phyloP scores from a whole-genome alignment of 2,113 vertebrate species.

The Amphilophus citrinellus region DNA sequence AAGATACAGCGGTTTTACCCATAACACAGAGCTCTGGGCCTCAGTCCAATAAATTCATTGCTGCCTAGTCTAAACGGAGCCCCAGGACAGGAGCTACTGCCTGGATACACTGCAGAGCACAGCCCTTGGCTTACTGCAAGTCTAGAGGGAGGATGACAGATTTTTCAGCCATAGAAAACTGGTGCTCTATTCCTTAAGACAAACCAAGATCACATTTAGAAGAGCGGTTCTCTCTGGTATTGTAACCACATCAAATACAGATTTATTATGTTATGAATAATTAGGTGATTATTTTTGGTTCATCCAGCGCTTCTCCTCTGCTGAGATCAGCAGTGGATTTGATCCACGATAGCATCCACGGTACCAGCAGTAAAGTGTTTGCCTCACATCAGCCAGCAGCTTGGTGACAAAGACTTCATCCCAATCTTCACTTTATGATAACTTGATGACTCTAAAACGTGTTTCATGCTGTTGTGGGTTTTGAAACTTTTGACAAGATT shows the following conservation, averaged over 20 bases:
- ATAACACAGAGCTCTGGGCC: conserved; percentile 67
- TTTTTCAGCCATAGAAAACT: conserved; percentile 14
- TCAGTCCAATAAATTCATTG: conserved; percentile 56
- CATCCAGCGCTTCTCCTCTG: neutral
- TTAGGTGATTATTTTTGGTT: neutral
- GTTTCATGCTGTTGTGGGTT: neutral
- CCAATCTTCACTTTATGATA: neutral
- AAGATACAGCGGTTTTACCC: conserved; percentile 58
- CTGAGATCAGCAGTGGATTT: neutral
- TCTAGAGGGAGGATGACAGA: conserved; percentile 14
- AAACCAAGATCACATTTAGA: neutral
- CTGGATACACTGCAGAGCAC: conserved; percentile 57
- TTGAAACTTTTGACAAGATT: neutral
- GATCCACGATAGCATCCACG: neutral
- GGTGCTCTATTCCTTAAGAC: conserved; percentile 15
- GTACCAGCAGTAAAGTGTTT: neutral
- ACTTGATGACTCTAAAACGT: neutral
- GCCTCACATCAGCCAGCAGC: neutral
- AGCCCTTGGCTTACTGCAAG: conserved; percentile 36
- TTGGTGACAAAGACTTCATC: neutral
- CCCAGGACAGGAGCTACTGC: conserved; percentile 65
- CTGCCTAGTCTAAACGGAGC: conserved; percentile 60
- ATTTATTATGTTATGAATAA: neutral
- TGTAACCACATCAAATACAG: neutral
- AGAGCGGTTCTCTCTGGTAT: neutral